Conservation (phyloP, 2,888 invertebrate species). For the Protonemura montana region DNA sequence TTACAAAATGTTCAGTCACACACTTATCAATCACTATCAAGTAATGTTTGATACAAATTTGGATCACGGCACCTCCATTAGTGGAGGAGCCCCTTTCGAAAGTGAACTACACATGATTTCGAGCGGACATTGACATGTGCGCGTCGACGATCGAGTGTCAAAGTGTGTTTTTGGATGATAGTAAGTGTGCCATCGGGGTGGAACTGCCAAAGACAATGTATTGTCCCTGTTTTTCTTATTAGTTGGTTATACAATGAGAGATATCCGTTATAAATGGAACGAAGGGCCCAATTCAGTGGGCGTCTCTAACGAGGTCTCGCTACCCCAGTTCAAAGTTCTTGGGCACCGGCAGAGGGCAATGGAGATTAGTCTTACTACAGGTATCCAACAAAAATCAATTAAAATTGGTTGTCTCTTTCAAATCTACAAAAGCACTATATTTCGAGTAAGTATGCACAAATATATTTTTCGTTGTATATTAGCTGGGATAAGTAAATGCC, state of each 20-base stretch:
- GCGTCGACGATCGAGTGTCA: not conserved
- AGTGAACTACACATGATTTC: not conserved
- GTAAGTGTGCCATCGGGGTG: not conserved
- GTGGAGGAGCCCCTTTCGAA: not conserved
- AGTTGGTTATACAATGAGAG: slow-evolving; percentile 99
- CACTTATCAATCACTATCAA: too few relatives aligned
- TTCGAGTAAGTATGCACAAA: not conserved
- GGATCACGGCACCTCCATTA: not conserved
- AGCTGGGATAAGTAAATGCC: not conserved
- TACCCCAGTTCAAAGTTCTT: slow-evolving; percentile 97
- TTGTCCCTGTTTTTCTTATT: slow-evolving; percentile 54
- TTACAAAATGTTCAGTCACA: too few relatives aligned
- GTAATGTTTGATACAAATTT: too few relatives aligned
- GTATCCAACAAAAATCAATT: slow-evolving; percentile 64
- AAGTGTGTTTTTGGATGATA: not conserved
- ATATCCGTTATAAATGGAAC: slow-evolving; percentile 97
- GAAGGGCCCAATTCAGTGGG: slow-evolving; percentile 94
- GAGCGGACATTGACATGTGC: not conserved
- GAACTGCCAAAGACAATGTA: slow-evolving; percentile 12
- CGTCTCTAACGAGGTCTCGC: slow-evolving; percentile 93
- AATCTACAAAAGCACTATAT: slow-evolving; percentile 13
- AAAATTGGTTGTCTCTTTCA: slow-evolving; percentile 10
- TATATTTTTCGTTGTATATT: not conserved
- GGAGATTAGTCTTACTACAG: slow-evolving; percentile 96
- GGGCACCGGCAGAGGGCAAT: slow-evolving; percentile 95